Evolutionary conservation across 2,888 invertebrate species (phyloP).

Genomic region (Barypeithes pellucidus): DNA sequence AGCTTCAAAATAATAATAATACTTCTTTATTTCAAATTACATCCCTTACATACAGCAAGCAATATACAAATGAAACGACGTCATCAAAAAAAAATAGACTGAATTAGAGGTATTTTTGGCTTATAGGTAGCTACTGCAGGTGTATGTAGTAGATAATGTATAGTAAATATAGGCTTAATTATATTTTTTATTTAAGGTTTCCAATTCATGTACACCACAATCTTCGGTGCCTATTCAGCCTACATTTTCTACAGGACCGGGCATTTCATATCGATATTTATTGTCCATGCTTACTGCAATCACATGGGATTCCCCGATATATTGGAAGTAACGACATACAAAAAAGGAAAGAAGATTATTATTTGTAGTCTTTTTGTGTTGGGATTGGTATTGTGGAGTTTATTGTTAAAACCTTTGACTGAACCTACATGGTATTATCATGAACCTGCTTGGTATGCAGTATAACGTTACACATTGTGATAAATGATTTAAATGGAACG

Average conservation of each 20-base stretch:
- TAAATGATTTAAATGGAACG: neutral
- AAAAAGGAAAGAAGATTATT: constrained; percentile 70
- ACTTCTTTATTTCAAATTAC: too few species aligned
- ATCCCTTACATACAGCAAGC: too few species aligned
- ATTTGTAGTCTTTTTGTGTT: constrained; percentile 80
- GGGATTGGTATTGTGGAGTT: constrained; percentile 86
- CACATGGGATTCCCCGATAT: constrained; percentile 97
- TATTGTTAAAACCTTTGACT: constrained; percentile 84
- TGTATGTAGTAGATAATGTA: too few species aligned
- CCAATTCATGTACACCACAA: constrained; percentile 91
- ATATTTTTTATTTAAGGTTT: constrained; percentile 76
- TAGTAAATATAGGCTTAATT: neutral
- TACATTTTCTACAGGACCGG: constrained; percentile 92
- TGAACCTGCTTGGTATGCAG: constrained; percentile 56
- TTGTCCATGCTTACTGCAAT: constrained; percentile 96
- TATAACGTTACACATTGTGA: constrained; percentile 10
- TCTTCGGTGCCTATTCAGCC: constrained; percentile 97
- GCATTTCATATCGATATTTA: constrained; percentile 89
- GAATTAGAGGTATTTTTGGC: too few species aligned
- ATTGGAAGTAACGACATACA: constrained; percentile 78
- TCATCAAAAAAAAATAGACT: too few species aligned
- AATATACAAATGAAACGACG: too few species aligned
- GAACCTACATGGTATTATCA: constrained; percentile 72
- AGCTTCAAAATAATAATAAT: too few species aligned
- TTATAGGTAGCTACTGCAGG: too few species aligned